Conservation (phyloP, 2,888 invertebrate species). For the Itoplectis maculator region DNA sequence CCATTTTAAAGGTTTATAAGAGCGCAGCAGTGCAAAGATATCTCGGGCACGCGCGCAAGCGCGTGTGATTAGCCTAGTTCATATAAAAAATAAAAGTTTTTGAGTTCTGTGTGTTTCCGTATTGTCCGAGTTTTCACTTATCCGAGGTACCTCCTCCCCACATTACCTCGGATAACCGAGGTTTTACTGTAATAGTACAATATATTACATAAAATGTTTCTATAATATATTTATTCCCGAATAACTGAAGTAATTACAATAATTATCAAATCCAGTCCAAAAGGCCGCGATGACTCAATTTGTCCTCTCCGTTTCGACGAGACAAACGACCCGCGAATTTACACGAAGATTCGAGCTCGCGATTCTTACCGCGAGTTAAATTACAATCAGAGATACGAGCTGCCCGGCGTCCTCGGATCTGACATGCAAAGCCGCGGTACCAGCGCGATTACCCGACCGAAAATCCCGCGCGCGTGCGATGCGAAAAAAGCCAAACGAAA, state of each 20-base stretch:
- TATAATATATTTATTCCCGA: neutral
- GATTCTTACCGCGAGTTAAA: conserved; percentile 58
- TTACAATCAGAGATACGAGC: conserved; percentile 67
- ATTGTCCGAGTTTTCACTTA: too few species aligned
- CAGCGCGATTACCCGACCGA: conserved; percentile 53
- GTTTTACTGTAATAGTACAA: too few species aligned
- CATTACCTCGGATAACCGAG: too few species aligned
- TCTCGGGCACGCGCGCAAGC: too few species aligned
- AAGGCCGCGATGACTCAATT: conserved; percentile 23
- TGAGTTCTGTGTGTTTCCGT: too few species aligned
- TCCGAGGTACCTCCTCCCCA: too few species aligned
- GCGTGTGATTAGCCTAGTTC: too few species aligned
- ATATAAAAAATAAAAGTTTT: too few species aligned
- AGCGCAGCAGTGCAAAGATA: too few species aligned
- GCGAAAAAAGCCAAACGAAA: conserved; percentile 49
- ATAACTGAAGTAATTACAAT: neutral
- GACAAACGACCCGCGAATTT: conserved; percentile 18
- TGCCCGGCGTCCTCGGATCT: conserved; percentile 25
- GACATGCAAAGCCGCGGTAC: conserved; percentile 34
- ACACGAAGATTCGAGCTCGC: conserved; percentile 57
- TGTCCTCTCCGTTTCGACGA: conserved; percentile 1
- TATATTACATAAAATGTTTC: too few species aligned
- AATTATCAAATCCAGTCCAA: neutral
- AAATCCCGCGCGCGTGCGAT: conserved; percentile 56
- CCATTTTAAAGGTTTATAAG: too few species aligned